A percentile compares a stretch with the other conserved stretches of the same genome.
Conservation (phyloP, 2,113 vertebrate genomes). For the Shinisaurus crocodilurus region DNA sequence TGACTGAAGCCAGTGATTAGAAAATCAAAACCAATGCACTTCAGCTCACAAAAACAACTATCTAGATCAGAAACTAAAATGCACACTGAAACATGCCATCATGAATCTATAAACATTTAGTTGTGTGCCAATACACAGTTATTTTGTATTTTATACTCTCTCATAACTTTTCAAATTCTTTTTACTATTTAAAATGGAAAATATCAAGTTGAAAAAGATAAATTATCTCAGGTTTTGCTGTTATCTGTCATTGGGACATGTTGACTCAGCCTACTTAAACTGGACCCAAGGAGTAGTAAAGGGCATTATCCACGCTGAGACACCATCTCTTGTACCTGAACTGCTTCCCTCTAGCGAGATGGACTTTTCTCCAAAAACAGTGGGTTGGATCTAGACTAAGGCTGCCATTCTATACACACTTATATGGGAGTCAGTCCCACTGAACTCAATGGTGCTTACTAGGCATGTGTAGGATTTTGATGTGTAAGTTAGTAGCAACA, state of each 20-base stretch:
- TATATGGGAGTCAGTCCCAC: not conserved
- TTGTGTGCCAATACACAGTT: not conserved
- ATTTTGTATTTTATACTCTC: slow-evolving; percentile 25
- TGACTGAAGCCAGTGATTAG: slow-evolving; percentile 24
- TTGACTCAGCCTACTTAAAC: slow-evolving; percentile 34
- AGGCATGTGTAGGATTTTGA: not conserved
- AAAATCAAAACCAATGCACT: slow-evolving; percentile 23
- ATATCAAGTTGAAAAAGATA: slow-evolving; percentile 17
- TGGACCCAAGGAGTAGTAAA: slow-evolving; percentile 9
- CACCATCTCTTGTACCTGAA: slow-evolving; percentile 52
- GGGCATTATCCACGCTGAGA: slow-evolving; percentile 20
- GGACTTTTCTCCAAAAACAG: slow-evolving; percentile 17
- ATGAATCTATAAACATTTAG: slow-evolving; percentile 29
- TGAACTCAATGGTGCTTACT: not conserved
- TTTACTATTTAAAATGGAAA: slow-evolving; percentile 19
- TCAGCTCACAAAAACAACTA: not conserved
- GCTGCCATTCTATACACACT: not conserved
- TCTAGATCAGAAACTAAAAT: not conserved
- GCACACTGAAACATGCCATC: not conserved
- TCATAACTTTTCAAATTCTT: slow-evolving; percentile 29
- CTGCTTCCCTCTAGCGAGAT: slow-evolving; percentile 42
- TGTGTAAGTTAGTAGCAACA: not conserved
- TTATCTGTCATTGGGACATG: not conserved
- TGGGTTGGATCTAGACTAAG: not conserved
- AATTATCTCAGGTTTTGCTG: slow-evolving; percentile 14